A percentile compares a stretch with the other conserved stretches of the same genome.
Conservation (phyloP, 2,797 vertebrate genomes). For the Cygnus olor region DNA sequence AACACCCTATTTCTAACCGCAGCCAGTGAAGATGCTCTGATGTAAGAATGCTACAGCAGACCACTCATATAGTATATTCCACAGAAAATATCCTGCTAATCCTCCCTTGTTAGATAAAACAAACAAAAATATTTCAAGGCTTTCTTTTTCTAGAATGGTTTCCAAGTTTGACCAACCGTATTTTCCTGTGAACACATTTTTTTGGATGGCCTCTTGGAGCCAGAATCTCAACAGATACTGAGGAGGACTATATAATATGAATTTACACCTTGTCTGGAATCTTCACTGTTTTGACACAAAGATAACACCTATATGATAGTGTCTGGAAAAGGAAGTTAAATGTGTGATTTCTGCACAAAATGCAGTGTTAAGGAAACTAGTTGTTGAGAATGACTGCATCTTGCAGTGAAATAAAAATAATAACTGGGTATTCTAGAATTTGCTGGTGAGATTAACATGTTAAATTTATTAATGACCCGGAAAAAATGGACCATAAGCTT, state of each 20-base stretch:
- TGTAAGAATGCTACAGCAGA: background rate
- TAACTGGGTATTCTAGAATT: background rate
- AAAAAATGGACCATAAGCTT: constrained; percentile 35
- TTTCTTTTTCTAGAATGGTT: background rate
- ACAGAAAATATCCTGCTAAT: background rate
- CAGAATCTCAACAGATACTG: background rate
- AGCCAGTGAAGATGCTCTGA: background rate
- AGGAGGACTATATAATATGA: background rate
- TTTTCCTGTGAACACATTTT: background rate
- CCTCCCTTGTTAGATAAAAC: background rate
- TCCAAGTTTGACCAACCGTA: background rate
- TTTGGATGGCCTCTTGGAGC: background rate
- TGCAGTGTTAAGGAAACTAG: background rate
- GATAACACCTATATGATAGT: background rate
- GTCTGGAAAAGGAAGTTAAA: background rate
- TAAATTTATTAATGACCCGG: constrained; percentile 15
- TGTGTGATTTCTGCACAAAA: background rate
- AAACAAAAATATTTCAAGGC: background rate
- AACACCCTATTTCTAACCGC: background rate
- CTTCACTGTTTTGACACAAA: background rate
- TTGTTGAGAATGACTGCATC: background rate
- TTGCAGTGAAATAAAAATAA: background rate
- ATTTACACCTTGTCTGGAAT: background rate
- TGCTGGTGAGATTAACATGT: background rate
- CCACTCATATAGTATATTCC: background rate